phyloP scores from a whole-genome alignment of 2,888 invertebrate species.

The Ennomos quercinarius region DNA sequence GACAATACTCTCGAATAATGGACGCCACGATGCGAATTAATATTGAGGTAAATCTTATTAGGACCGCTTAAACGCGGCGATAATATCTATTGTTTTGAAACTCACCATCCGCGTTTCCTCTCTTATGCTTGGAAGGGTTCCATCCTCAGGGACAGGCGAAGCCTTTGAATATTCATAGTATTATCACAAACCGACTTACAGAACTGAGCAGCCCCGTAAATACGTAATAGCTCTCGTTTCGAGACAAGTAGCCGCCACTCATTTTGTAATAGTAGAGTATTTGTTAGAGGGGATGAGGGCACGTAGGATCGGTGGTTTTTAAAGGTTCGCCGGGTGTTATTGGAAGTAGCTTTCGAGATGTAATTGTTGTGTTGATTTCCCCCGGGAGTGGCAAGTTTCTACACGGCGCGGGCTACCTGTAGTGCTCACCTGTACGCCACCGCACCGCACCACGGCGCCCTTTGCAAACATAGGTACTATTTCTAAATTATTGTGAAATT shows the following conservation, averaged over 20 bases:
- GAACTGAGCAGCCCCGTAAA: conserved; percentile 73
- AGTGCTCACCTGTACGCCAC: conserved; percentile 60
- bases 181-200: conserved; percentile 79
- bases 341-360: conserved; percentile 77
- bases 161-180: conserved; percentile 81
- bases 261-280: conserved; percentile 46
- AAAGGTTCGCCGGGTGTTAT: conserved; percentile 72
- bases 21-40: conserved; percentile 82
- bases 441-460: conserved; percentile 49
- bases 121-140: conserved; percentile 81
- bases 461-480: conserved; percentile 31
- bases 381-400: conserved; percentile 67
- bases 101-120: conserved; percentile 80
- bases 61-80: conserved; percentile 81
- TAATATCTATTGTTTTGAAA: conserved; percentile 85
- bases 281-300: conserved; percentile 46
- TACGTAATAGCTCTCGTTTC: conserved; percentile 68
- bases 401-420: conserved; percentile 56
- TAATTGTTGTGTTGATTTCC: conserved; percentile 84
- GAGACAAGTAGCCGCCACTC: conserved; percentile 60
- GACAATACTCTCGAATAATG: conserved; percentile 81
- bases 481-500: conserved; percentile 27
- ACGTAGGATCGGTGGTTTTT: conserved; percentile 58
- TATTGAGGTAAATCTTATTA: conserved; percentile 85
- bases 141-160: conserved; percentile 75